Evolutionary conservation across 2,797 vertebrate genomes (phyloP).

Genomic region (Myotis planiceps): DNA sequence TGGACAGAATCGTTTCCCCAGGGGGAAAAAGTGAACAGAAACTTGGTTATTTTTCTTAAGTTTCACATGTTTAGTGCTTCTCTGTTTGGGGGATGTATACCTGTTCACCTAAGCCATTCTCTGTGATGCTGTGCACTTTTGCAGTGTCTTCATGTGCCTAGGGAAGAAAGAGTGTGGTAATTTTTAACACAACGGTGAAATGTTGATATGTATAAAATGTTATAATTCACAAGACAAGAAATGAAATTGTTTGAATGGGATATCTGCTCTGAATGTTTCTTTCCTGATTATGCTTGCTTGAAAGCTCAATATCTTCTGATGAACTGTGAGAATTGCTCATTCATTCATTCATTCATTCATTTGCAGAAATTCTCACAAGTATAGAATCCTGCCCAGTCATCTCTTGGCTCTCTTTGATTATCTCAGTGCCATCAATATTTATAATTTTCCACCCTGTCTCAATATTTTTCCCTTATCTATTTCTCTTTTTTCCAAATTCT

Average conservation of each 20-base stretch:
- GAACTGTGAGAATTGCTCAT: background rate
- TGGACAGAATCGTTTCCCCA: background rate
- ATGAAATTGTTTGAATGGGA: background rate
- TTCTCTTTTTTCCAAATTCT: background rate
- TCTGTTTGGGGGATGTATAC: background rate
- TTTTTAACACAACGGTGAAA: background rate
- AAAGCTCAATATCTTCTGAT: background rate
- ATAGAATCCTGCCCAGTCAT: background rate
- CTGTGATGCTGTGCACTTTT: background rate
- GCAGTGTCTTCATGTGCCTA: rapidly evolving
- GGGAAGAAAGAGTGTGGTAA: background rate
- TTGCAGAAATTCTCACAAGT: background rate
- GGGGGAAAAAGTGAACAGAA: background rate
- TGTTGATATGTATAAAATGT: background rate
- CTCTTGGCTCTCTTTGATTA: background rate
- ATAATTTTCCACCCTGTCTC: background rate
- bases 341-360: background rate
- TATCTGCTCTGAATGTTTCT: background rate
- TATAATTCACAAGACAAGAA: background rate
- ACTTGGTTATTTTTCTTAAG: background rate
- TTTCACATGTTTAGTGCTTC: background rate
- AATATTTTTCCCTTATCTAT: background rate
- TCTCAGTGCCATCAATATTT: background rate
- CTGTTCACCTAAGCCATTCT: background rate
- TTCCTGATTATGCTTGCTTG: background rate